These are phyloP conservation scores for Tupiocoris notatus DNA, from an alignment of 2,888 invertebrate genomes.

Conservation along the genomic window DNA sequence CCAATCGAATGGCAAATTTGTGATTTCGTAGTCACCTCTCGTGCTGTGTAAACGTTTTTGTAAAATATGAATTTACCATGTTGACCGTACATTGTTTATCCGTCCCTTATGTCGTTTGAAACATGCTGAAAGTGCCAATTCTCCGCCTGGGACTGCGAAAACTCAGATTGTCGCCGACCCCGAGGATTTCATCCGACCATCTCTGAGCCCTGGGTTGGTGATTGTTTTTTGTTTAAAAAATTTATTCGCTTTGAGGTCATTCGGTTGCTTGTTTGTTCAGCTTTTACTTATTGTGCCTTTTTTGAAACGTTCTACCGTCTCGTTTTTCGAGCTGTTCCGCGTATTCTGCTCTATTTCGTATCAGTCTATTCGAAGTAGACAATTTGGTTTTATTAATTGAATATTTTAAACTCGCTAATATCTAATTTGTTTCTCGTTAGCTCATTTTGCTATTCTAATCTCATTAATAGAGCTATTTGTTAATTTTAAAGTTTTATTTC, in stretches of 20 bases:
- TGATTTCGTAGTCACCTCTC: not conserved
- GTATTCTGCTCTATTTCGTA: no score
- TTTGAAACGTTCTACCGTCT: no score
- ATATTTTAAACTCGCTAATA: no score
- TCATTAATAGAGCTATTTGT: no score
- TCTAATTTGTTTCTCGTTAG: no score
- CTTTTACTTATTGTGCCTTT: no score
- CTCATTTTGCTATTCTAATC: no score
- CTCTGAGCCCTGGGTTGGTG: not conserved
- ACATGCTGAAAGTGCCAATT: not conserved
- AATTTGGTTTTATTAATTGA: no score
- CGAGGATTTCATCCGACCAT: not conserved
- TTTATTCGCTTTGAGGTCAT: conserved; percentile 17
- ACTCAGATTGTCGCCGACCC: not conserved
- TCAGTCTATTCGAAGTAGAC: no score
- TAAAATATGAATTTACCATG: not conserved
- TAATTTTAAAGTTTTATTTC: no score
- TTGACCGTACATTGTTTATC: not conserved
- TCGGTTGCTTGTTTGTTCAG: no score
- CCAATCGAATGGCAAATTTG: not conserved
- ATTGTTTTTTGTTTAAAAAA: conserved; percentile 20
- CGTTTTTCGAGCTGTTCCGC: no score
- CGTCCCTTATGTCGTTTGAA: not conserved
- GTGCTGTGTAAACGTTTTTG: not conserved
- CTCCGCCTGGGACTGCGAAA: not conserved